These are phyloP conservation scores for Zoroaster sp. DNA, from an alignment of 53 echinoderm and acorn worm genomes.

Conservation along the genomic window DNA sequence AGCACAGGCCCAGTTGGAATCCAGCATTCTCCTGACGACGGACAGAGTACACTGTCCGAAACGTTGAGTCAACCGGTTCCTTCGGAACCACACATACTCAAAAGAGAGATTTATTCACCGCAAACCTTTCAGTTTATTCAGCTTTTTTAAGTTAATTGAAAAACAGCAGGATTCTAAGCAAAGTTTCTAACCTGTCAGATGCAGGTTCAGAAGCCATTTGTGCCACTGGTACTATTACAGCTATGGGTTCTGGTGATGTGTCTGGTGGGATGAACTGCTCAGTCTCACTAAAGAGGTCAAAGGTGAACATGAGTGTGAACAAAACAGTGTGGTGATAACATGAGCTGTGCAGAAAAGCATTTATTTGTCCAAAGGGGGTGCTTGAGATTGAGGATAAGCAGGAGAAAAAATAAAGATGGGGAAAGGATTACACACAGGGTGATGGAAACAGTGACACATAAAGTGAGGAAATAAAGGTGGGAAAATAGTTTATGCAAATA, in stretches of 20 bases:
- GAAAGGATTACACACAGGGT: neutral
- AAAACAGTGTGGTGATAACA: neutral
- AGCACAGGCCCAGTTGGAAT: too few species aligned
- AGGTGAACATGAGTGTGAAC: neutral
- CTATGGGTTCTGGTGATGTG: constrained; percentile 25
- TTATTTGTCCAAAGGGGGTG: too few species aligned
- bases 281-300: neutral
- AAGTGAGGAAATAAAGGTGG: neutral
- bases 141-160: neutral
- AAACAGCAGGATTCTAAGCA: neutral
- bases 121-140: too few species aligned
- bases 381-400: too few species aligned
- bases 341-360: neutral
- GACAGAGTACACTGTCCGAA: too few species aligned
- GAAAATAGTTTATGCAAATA: too few species aligned
- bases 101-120: too few species aligned
- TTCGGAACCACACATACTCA: too few species aligned
- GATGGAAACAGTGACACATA: neutral
- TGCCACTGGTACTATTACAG: constrained; percentile 20
- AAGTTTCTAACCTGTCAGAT: constrained; percentile 12
- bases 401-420: neutral
- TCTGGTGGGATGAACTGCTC: constrained; percentile 9
- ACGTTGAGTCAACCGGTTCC: too few species aligned
- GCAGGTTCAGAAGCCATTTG: neutral
- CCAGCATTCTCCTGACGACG: too few species aligned